Base-by-base conservation (phyloP, 2,888 invertebrate species). In the Torymus auratus region DNA sequence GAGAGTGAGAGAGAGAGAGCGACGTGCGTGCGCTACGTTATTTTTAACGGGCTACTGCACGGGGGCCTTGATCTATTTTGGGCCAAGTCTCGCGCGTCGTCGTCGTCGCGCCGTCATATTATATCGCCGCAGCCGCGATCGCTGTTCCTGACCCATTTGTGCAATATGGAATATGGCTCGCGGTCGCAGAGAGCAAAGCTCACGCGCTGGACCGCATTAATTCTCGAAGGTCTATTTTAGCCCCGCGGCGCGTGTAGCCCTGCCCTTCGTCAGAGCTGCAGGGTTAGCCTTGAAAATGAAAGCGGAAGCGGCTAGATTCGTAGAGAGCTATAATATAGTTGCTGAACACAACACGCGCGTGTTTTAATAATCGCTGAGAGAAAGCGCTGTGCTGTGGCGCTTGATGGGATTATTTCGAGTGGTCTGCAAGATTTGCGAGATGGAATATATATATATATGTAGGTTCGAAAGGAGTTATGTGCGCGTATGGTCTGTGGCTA, bases 1-100 rank as follows among this genome's bases (percentile, higher is more conserved):
- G 76, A 84, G 79, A 82, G 84, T 28, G 28, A 28, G 28, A 5
- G 28, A 28, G 41, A 7, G 41, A 41, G 41, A 41, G 41, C 5
- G 41, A 41, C 7, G 41, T 41, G 41, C 80, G 79, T 73, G 83
- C 71, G 83, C 71, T 50, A 82, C 83, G 88, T 86, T 90, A 90
- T 90, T 90, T 89, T 89, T 88, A 88, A 86, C 87, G 86, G 87
- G 87, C 68, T 62, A 68, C 10, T 11, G 20, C 62, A 41, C 41
- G 41, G 86, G 85, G 86, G 86, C 90, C 90, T 90, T 90, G 89
- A 81, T 89, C 90, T 90, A 90, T 90, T 90, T 90, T 84, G 84
- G 87, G 74, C 67, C 7, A 10, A 73, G 64, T 58, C 56, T 55
- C 62, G 50, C 41, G 41, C 41, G 41, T 56, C 12, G 52, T 76